These are phyloP conservation scores for Caenorhabditis sp. DNA, from an alignment of 2,888 invertebrate genomes.

Conservation along the genomic window DNA sequence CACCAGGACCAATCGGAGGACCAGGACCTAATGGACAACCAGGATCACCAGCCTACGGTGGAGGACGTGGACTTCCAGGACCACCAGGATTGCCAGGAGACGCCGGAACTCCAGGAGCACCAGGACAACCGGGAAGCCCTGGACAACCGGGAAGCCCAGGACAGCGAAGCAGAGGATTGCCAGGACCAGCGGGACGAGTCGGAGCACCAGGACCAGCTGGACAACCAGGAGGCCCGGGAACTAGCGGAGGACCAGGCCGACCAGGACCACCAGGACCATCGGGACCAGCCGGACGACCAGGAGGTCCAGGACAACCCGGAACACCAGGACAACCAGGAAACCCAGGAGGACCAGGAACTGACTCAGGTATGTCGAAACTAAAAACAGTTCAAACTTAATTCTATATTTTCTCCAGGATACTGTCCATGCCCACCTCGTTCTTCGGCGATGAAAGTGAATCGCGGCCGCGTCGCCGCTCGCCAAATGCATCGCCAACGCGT, in stretches of 20 bases:
- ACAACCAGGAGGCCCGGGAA: constrained; percentile 40
- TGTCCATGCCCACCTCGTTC: constrained; percentile 41
- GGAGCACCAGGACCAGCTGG: constrained; percentile 55
- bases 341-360: constrained; percentile 27
- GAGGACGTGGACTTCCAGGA: constrained; percentile 30
- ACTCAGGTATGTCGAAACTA: constrained; percentile 17
- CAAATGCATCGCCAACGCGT: neutral
- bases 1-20: constrained; percentile 31
- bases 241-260: constrained; percentile 19
- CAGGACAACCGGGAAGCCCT: constrained; percentile 34
- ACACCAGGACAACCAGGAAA: constrained; percentile 33
- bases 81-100: constrained; percentile 33
- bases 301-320: constrained; percentile 25
- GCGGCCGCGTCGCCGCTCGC: constrained; percentile 24
- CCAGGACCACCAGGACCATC: constrained; percentile 27
- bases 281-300: constrained; percentile 29
- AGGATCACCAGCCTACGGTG: constrained; percentile 27
- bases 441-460: constrained; percentile 10
- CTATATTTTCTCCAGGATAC: constrained; percentile 17
- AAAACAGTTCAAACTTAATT: neutral
- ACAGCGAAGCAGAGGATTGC: constrained; percentile 26
- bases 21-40: constrained; percentile 27
- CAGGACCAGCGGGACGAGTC: constrained; percentile 47
- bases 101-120: constrained; percentile 28
- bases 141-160: constrained; percentile 21